Evolutionary conservation across 2,888 invertebrate genomes (phyloP), one percentile per base, ranked within the genome.

Genomic region (Sinelater perroti): DNA sequence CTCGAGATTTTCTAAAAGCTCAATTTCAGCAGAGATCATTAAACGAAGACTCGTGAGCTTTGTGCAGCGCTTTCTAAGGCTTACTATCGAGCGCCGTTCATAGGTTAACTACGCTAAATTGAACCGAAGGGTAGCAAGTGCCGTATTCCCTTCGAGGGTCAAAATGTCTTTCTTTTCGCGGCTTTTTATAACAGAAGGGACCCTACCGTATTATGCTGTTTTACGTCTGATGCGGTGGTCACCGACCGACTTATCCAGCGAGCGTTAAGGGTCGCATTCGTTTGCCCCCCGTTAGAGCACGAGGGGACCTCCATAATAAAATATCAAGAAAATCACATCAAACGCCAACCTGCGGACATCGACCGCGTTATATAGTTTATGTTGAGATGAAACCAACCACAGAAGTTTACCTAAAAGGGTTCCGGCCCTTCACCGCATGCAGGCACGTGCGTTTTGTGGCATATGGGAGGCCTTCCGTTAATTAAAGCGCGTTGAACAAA

Each of bases 121-220:
- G 72, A 72, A 70, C 70, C 64, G 63, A 63, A 68, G 70, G 72
- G 72, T 67, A 63, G 68, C 67, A 67, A 68, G 67, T 66, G 64
- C 66, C 55, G 36, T 60, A 44, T 61, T 65, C 66, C 66, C 66
- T 63, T 60, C 62, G 64, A 71, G 74, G 73, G 73, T 73, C 73
- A 70, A 68, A 72, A 73, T 70, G 73, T 73, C 72, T 74, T 74
- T 73, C 72, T 71, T 69, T 72, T 72, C 73, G 73, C 72, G 71
- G 70, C 70, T 73, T 74, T 74, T 74, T 74, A 74, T 70, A 69
- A 63, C 67, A 65, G 66, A 63, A 52, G 64, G 63, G 61, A 65
- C 67, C 67, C 67, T 42, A 44, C 62, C 62, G 69, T 68, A 69
- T 70, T 70, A 66, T 67, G 65, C 65, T 65, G 67, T 66, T 67